Percentiles rank a stretch among this genome's conserved stretches.
Evolutionary conservation across 2,113 vertebrate species (phyloP).

Genomic region (Coryphaenoides rupestris): DNA sequence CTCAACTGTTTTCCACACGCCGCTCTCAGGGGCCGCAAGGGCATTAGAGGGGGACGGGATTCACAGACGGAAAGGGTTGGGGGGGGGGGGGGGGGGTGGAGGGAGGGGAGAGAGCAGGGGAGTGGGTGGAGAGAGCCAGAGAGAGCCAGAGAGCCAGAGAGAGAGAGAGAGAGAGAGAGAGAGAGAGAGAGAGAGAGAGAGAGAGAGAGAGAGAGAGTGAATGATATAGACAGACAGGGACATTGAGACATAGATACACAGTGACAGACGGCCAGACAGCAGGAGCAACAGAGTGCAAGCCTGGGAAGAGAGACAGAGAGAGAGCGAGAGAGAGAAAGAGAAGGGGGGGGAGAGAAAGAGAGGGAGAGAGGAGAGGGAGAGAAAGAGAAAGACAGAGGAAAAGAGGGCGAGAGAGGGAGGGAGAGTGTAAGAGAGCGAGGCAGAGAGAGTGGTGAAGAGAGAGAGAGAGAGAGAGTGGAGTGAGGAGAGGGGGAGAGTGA

Average conservation of each 20-base stretch:
- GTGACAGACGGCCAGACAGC: slow-evolving; percentile 30
- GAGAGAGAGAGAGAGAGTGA: slow-evolving; percentile 29
- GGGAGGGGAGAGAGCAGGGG: slow-evolving; percentile 20
- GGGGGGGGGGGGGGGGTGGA: neutral
- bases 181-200: slow-evolving; percentile 46
- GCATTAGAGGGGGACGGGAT: slow-evolving; percentile 45
- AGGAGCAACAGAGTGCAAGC: slow-evolving; percentile 55
- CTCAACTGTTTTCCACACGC: slow-evolving; percentile 68
- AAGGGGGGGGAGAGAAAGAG: slow-evolving; percentile 43
- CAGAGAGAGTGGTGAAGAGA: too few species aligned
- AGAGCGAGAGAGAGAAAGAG: slow-evolving; percentile 54
- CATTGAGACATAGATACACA: slow-evolving; percentile 39
- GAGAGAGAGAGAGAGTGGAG: slow-evolving; percentile 43
- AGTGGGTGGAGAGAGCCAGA: slow-evolving; percentile 14
- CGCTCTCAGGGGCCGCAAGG: slow-evolving; percentile 51
- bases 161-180: slow-evolving; percentile 42
- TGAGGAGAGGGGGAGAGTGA: slow-evolving; percentile 47
- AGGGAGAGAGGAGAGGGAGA: slow-evolving; percentile 54
- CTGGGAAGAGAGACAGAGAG: slow-evolving; percentile 46
- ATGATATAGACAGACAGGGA: slow-evolving; percentile 44
- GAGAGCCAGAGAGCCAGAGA: slow-evolving; percentile 39
- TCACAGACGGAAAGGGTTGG: slow-evolving; percentile 7
- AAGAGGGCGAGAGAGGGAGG: slow-evolving; percentile 39
- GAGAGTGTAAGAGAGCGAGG: slow-evolving; percentile 56
- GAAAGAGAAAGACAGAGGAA: slow-evolving; percentile 22